Percentiles rank a stretch among this genome's conserved stretches.
Conservation (phyloP, 2,113 vertebrate species). For the Vicugna pacos region DNA sequence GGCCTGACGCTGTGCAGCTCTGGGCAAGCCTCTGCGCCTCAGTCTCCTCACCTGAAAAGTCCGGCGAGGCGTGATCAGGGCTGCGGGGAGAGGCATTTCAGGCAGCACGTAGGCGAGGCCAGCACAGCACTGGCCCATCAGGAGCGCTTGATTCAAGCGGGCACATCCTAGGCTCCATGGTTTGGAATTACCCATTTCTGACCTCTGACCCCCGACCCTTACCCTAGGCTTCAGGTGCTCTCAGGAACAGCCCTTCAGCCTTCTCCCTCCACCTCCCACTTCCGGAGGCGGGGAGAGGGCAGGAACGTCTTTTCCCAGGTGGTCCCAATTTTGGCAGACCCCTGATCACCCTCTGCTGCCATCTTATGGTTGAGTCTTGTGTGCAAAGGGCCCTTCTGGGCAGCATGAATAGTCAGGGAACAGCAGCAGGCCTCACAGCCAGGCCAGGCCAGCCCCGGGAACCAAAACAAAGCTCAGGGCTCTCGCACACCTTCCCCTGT, state of each 20-base stretch:
- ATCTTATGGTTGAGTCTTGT: background rate
- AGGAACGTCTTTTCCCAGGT: fast-evolving
- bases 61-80: background rate
- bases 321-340: background rate
- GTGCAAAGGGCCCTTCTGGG: background rate
- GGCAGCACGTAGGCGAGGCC: fast-evolving
- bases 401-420: background rate
- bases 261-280: background rate
- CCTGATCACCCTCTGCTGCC: background rate
- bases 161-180: background rate
- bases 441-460: background rate
- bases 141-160: too few relatives aligned
- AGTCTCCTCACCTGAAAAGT: background rate
- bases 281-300: background rate
- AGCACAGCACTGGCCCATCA: background rate
- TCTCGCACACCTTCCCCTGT: fast-evolving
- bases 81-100: background rate
- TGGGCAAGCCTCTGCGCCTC: background rate
- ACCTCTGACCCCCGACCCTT: background rate
- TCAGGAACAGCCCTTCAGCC: background rate
- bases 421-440: background rate
- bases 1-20: background rate
- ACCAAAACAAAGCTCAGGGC: too few relatives aligned
- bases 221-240: background rate
- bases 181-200: background rate